Evolutionary conservation across 2,797 vertebrate species (phyloP).

Genomic region (Gallinago nigripennis): DNA sequence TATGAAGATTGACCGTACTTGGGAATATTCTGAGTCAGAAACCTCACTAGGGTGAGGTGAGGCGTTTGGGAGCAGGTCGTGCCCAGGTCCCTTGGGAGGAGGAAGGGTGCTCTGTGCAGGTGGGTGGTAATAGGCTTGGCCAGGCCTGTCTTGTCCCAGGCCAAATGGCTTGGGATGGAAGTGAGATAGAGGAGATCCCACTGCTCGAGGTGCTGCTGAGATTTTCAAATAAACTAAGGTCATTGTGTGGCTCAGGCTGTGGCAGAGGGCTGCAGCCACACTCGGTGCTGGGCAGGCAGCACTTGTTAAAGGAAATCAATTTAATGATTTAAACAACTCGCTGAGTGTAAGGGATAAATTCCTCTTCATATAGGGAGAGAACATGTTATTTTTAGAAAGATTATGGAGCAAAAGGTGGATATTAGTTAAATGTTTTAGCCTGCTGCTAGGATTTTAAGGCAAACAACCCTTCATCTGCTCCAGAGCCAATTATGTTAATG

Average conservation of each 20-base stretch:
- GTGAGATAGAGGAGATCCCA: background rate
- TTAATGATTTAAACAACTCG: background rate
- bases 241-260: background rate
- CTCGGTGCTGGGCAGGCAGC: background rate
- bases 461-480: constrained; percentile 62
- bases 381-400: background rate
- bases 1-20: background rate
- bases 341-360: background rate
- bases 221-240: background rate
- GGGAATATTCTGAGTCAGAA: background rate
- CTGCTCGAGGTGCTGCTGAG: background rate
- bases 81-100: too few species aligned
- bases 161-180: background rate
- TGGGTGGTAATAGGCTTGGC: background rate
- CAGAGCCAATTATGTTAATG: constrained; percentile 75
- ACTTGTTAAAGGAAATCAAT: constrained; percentile 19
- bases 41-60: background rate
- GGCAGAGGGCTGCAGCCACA: background rate
- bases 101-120: background rate
- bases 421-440: constrained; percentile 58
- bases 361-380: background rate
- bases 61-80: background rate
- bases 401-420: constrained; percentile 20
- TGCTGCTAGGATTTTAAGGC: constrained; percentile 62
- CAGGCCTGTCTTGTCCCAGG: background rate